phyloP scores from a whole-genome alignment of 2,888 invertebrate genomes.

The Caenorhabditis zanzibari region DNA sequence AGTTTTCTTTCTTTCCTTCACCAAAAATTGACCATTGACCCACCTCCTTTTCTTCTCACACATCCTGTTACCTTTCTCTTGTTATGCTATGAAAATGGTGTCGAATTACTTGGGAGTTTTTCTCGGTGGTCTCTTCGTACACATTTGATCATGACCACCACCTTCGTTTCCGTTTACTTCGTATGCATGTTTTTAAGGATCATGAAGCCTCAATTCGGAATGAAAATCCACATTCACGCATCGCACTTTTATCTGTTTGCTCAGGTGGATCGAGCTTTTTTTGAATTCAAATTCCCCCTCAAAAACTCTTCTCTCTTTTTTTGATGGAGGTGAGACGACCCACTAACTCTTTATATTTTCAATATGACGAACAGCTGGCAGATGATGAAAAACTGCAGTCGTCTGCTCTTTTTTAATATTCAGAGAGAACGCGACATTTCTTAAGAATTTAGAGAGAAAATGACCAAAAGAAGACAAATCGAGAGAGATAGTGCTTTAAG shows the following conservation, averaged over 20 bases:
- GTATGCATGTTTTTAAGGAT: background rate
- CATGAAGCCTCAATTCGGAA: background rate
- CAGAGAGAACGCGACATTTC: constrained; percentile 6
- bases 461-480: background rate
- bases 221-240: background rate
- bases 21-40: constrained; percentile 13
- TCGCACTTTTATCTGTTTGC: constrained; percentile 36
- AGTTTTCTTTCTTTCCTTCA: no score
- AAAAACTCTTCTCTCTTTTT: constrained; percentile 1
- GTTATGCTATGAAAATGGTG: constrained; percentile 44
- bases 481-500: background rate
- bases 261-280: constrained; percentile 38
- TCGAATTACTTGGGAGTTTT: constrained; percentile 29
- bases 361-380: constrained; percentile 34
- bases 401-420: constrained; percentile 21
- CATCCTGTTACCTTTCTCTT: background rate
- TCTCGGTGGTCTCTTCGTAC: constrained; percentile 31
- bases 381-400: constrained; percentile 4
- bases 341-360: constrained; percentile 17
- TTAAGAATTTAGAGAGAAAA: constrained; percentile 35
- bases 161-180: background rate
- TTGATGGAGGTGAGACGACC: constrained; percentile 7
- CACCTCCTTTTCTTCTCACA: background rate
- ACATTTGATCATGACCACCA: constrained; percentile 29
- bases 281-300: constrained; percentile 8